These are phyloP conservation scores for Leptopilina syphax DNA, from an alignment of 2,888 invertebrate species.

Conservation along the genomic window DNA sequence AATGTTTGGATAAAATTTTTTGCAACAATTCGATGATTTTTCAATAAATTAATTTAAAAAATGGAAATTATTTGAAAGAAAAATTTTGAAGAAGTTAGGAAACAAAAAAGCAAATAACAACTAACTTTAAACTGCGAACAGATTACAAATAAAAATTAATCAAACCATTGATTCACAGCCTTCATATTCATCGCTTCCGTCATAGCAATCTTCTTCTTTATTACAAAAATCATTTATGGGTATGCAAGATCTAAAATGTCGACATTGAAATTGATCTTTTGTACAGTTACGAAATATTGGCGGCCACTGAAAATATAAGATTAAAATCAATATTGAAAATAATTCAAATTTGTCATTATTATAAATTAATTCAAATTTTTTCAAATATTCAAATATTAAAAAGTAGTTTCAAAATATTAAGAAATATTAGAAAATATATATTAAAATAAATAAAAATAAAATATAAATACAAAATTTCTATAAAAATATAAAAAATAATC, in stretches of 20 bases:
- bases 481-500: neutral
- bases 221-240: slow-evolving; percentile 74
- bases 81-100: no score
- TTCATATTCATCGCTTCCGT: slow-evolving; percentile 75
- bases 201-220: slow-evolving; percentile 72
- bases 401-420: no score
- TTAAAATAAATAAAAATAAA: neutral
- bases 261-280: slow-evolving; percentile 64
- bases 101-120: no score
- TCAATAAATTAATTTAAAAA: no score
- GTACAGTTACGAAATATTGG: slow-evolving; percentile 53
- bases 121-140: no score
- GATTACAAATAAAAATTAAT: neutral
- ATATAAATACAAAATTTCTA: neutral
- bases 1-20: no score
- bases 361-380: no score
- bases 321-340: neutral
- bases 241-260: slow-evolving; percentile 69
- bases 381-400: no score
- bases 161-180: slow-evolving; percentile 59
- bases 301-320: neutral
- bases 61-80: no score
- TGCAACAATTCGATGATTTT: no score
- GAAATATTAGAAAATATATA: no score
- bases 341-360: neutral